Percentiles rank a stretch among this genome's conserved stretches.
Conservation (phyloP, 2,797 vertebrate genomes). For the Amphiprion clarkii region DNA sequence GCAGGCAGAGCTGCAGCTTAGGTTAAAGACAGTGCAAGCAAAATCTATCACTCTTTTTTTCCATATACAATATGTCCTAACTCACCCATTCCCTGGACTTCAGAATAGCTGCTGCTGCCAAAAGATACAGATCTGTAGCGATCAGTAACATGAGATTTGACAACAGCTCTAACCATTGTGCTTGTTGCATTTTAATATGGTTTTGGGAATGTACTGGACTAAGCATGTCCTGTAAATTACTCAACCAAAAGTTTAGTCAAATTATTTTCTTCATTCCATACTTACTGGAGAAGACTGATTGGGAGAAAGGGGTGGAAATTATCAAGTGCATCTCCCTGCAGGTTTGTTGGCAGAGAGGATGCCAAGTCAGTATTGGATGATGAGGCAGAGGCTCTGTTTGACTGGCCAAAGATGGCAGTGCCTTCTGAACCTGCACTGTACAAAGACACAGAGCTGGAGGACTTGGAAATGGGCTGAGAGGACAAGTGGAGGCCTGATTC, state of each 20-base stretch:
- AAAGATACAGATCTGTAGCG: constrained; percentile 78
- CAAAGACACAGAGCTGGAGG: constrained; percentile 87
- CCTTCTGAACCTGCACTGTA: constrained; percentile 87
- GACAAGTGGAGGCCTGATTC: constrained; percentile 73
- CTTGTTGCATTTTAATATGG: constrained; percentile 9
- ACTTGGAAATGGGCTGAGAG: constrained; percentile 86
- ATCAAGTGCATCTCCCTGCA: constrained; percentile 84
- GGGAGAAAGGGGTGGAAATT: constrained; percentile 88
- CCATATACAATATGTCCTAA: constrained; percentile 56
- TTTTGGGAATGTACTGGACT: constrained; percentile 1
- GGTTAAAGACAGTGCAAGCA: constrained; percentile 61
- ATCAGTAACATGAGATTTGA: constrained; percentile 47
- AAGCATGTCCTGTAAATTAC: constrained; percentile 3
- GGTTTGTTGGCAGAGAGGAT: constrained; percentile 80
- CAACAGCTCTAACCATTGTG: constrained; percentile 2
- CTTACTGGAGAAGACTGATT: constrained; percentile 89
- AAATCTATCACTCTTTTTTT: constrained; percentile 44
- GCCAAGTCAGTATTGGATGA: constrained; percentile 87
- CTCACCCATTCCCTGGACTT: constrained; percentile 83
- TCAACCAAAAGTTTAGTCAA: constrained; percentile 14
- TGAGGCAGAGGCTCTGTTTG: constrained; percentile 84
- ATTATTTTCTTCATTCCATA: constrained; percentile 33
- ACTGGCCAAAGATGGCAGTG: constrained; percentile 86
- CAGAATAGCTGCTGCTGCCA: constrained; percentile 74
- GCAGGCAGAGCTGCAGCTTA: constrained; percentile 61